Evolutionary conservation across 1,140 invertebrate species (phyloP), one percentile per base, ranked within the genome.

Genomic region (Drosophila orena): DNA sequence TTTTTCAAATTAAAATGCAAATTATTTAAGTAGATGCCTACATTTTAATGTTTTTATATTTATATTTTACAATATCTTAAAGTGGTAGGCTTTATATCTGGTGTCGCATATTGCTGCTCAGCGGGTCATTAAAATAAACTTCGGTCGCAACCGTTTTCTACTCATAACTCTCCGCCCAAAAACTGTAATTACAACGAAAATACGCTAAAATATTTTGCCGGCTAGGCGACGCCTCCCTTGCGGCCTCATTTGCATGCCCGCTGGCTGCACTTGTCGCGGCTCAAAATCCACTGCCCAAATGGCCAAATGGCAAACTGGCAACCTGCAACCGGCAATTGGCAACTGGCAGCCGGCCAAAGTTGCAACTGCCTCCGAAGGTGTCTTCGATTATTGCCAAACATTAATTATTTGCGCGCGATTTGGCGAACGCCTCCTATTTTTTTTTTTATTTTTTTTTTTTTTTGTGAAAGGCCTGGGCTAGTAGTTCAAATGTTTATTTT

Each of bases 401-500:
- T 89, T 89, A 89, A 89, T 89, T 89, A 89, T 89, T 88, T 81
- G 59, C 79, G 81, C 81, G 59, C 74, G 60, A 55, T 73, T 80
- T 78, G 78, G 65, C 68, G 55, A 64, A 56, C 59, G 77, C 77
- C 77, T 86, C 69, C 73, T 47, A 58, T 43, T 86, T 86, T 86
- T 86, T 86, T 47, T 62, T 43, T 86, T 86, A 44, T 62, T 43
- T 86, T 86, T 86, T 86, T 86, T 47, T 62, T 43, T 86, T 86
- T 86, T 86, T 86, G 83, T 86, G 83, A 88, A 88, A 88, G 83
- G 83, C 83, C 54, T 80, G 65, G 78, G 83, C 84, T 89, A 88
- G 83, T 88, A 88, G 84, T 88, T 86, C 83, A 88, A 86, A 86
- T 86, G 81, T 88, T 88, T 86, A 86, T 88, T 86, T 86, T 81